Base-by-base conservation (phyloP, 2,113 vertebrate genomes). In the Tachycineta bicolor region DNA sequence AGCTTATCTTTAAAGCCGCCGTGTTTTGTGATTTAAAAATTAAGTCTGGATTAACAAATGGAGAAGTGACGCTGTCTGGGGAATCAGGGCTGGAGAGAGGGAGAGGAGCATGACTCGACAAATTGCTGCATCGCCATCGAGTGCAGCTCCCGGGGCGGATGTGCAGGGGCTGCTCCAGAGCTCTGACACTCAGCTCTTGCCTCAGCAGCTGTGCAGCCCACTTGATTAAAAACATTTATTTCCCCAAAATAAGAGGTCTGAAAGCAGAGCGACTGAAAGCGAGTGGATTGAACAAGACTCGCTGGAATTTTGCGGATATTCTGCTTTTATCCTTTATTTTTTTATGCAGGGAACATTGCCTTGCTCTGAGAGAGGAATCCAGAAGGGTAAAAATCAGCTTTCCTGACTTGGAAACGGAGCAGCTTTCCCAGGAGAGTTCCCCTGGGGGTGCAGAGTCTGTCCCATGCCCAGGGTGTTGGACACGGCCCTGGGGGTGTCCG, bases 21-120 rank as follows among this genome's bases (percentile, higher is more conserved):
- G 49, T 94, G 76, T 52, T 93, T 63, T 93, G 78, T 97, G 90
- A 88, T 96, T 94, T 94, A 68, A 87, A 94, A 94, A 93, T 94
- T 94, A 96, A 92, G 85, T 82, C 58, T 92, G 67, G 75, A 91
- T 96, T 95, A 96, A 94, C 90, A 90, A 96, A 90, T 55, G 84
- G 62, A 71, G 90, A 84, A 37, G 31, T 71, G 58, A 89, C 53
- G 47, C 81, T 49, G 71, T 94, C 80, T 96, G 89, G 87, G 64
- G 85, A 96, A 96, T 94, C 92, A 7, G 74, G 95, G 73, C 68
- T 87, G 68, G 33, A 58, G 88, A 37, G 58, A 89, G 39, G 60
- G 82, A 77, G 15, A 94, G 69, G 91, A 83, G 56, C 73, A 75
- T 91, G 87, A 97, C 89, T 95, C 71, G 95, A 91, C 53, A 96